phyloP scores from a whole-genome alignment of 2,797 vertebrate species.

The Darevskia mixta region DNA sequence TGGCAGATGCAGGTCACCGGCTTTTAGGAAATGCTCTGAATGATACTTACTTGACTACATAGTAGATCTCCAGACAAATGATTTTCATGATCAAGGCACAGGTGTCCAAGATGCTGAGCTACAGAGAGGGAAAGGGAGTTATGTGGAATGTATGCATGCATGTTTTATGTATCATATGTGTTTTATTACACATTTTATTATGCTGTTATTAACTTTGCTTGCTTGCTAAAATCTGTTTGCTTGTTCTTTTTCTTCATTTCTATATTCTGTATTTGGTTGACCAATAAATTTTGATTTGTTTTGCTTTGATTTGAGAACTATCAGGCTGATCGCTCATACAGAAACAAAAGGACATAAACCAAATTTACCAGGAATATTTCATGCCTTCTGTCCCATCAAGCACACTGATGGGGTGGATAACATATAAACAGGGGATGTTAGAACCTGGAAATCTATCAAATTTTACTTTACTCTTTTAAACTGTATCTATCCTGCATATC shows the following conservation, averaged over 20 bases:
- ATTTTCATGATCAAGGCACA: conserved; percentile 99
- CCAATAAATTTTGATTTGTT: no score
- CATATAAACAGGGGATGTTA: no score
- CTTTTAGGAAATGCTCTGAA: neutral
- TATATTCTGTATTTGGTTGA: no score
- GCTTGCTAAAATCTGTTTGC: no score
- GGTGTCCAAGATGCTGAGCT: conserved; percentile 95
- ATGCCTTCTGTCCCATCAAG: neutral
- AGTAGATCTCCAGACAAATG: conserved; percentile 96
- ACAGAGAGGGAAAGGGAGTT: conserved; percentile 40
- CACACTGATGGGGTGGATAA: no score
- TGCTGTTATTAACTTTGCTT: no score
- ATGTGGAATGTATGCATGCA: no score
- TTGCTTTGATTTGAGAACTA: neutral
- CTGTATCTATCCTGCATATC: neutral
- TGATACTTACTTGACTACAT: conserved; percentile 90
- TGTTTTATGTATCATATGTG: no score
- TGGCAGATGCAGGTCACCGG: neutral
- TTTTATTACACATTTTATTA: no score
- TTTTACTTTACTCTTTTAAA: neutral
- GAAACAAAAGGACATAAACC: neutral
- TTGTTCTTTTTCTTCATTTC: no score
- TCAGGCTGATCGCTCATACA: neutral
- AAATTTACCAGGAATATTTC: neutral
- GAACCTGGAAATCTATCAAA: no score